phyloP scores from a whole-genome alignment of 2,797 vertebrate genomes.

The Limosa lapponica region DNA sequence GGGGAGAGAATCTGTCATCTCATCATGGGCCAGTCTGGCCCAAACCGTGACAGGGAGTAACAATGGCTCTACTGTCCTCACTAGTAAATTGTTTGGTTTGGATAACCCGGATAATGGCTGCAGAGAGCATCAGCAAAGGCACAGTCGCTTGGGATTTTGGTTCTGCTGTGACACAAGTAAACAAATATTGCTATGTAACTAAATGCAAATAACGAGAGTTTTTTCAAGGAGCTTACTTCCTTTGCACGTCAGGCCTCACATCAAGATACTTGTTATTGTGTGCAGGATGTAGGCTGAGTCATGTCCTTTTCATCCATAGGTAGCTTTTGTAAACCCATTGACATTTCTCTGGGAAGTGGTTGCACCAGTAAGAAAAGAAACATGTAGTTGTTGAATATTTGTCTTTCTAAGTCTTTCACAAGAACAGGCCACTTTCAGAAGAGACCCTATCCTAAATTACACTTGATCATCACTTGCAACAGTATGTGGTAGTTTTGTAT shows the following conservation, averaged over 20 bases:
- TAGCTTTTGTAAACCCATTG: background rate
- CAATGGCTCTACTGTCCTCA: background rate
- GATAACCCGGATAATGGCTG: background rate
- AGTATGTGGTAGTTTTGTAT: background rate
- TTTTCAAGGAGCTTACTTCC: background rate
- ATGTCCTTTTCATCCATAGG: background rate
- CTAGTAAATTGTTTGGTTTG: background rate
- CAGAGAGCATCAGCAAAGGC: background rate
- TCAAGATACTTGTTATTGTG: background rate
- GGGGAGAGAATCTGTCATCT: too few relatives aligned
- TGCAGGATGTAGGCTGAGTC: background rate
- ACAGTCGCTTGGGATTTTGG: background rate
- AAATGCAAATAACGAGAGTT: background rate
- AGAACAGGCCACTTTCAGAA: background rate
- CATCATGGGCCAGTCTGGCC: too few relatives aligned
- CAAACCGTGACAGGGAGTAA: too few relatives aligned
- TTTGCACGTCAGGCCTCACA: background rate
- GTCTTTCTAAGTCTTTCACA: background rate
- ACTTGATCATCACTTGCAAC: background rate
- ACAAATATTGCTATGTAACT: background rate
- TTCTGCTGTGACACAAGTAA: background rate
- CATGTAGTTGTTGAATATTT: background rate
- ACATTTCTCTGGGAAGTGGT: background rate
- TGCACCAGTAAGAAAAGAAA: background rate
- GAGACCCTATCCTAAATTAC: background rate